phyloP scores from a whole-genome alignment of 2,113 vertebrate genomes.

The Myotis lucifugus region DNA sequence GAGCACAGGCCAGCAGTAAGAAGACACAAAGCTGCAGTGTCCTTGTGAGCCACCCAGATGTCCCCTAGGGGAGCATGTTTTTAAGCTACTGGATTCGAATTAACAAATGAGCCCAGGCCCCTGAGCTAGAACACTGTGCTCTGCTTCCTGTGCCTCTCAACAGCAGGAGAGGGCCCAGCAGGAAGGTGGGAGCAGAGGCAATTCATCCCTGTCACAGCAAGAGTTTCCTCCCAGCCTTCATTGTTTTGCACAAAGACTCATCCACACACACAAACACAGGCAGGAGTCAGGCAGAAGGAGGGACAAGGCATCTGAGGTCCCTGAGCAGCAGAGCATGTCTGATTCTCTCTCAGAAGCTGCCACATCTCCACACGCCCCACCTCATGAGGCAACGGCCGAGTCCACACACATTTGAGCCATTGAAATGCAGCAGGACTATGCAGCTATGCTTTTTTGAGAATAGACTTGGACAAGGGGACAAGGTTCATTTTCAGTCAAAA shows the following conservation, averaged over 20 bases:
- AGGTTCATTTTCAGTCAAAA: neutral
- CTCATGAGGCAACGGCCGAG: neutral
- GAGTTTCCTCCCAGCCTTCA: neutral
- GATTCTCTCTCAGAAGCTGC: neutral
- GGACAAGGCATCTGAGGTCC: neutral
- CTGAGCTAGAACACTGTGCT: neutral
- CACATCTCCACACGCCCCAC: neutral
- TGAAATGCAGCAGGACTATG: neutral
- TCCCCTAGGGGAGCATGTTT: neutral
- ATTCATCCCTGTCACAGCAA: neutral
- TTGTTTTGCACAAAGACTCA: neutral
- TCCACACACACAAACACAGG: neutral
- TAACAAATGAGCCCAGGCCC: neutral
- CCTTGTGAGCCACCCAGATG: neutral
- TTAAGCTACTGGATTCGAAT: neutral
- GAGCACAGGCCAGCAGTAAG: neutral
- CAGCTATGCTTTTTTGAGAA: too few relatives aligned
- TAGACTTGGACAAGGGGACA: too few relatives aligned
- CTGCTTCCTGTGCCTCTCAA: neutral
- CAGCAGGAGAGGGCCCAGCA: neutral
- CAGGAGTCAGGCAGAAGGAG: neutral
- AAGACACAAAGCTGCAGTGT: neutral
- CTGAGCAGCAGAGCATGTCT: neutral
- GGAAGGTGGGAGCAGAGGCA: neutral
- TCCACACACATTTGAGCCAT: accelerated